Percentiles rank a stretch among this genome's conserved stretches.
These are phyloP conservation scores for Penaeus monodon DNA, from an alignment of 2,888 invertebrate species.

Conservation along the genomic window DNA sequence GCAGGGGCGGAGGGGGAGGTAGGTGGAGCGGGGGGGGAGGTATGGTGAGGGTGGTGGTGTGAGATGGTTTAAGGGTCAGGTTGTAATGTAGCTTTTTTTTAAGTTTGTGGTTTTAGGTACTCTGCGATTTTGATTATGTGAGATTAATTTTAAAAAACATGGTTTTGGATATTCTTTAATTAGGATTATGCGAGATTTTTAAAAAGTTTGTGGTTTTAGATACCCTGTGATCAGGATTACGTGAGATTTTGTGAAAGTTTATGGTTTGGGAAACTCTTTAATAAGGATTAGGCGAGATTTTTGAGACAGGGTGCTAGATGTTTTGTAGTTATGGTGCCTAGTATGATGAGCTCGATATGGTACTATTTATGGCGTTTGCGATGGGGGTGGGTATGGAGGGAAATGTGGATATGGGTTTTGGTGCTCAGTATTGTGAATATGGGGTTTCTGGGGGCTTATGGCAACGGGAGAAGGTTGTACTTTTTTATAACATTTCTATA, in stretches of 20 bases:
- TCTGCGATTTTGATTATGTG: no score
- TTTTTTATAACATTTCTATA: background rate
- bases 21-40: background rate
- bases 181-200: no score
- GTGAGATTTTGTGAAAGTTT: no score
- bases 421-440: background rate
- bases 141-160: no score
- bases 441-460: background rate
- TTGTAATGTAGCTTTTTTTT: background rate
- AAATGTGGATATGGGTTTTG: background rate
- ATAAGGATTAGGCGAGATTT: no score
- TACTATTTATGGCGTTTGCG: background rate
- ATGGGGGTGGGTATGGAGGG: background rate
- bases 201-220: no score
- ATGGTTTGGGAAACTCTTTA: no score
- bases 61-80: background rate
- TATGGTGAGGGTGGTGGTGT: background rate
- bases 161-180: no score
- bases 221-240: no score
- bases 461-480: no score
- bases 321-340: background rate
- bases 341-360: background rate
- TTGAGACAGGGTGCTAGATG: no score
- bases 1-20: constrained; percentile 7
- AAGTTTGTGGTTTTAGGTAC: no score